Evolutionary conservation across 2,113 vertebrate genomes (phyloP), one percentile per base, ranked within the genome.

Genomic region (Calypte anna): DNA sequence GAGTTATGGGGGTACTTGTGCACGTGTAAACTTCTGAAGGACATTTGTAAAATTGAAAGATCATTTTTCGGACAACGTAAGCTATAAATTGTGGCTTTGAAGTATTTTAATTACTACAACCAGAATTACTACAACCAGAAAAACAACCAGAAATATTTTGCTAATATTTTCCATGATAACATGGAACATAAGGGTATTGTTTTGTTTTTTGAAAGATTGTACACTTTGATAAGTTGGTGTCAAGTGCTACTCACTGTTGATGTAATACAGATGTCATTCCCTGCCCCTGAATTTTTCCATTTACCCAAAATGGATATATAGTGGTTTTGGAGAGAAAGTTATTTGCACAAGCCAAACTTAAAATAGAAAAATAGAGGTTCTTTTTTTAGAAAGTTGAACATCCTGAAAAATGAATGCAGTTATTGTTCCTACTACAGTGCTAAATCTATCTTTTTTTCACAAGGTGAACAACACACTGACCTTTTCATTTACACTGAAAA

Each of bases 271-370:
- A 95, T 96, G 93, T 96, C 82, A 78, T 81, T 97, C 94, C 82
- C 69, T 88, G 87, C 70, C 50, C 38, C 69, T 79, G 87, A 88
- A 48, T 97, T 97, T 97, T 97, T 97, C 97, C 96, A 96, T 92
- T 93, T 96, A 66, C 93, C 82, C 63, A 58, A 97, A 97, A 94
- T 86, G 90, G 90, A 27, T 94, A 63, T 87, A 64, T 22, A 61
- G 43, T 96, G 61, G 63, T 96, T 91, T 94, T 96, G 82, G 95
- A 97, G 90, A 93, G 72, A 80, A 30, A 63, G 91, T 88, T 95
- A 91, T 94, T 97, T 96, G 66, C 44, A 69, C 62, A 92, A 92
- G 50, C 80, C 79, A 87, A 92, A 66, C 84, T 88, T 97, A 94
- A 97, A 96, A 96, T 94, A 96, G 90, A 94, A 90, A 96, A 94